Evolutionary conservation across 2,888 invertebrate genomes (phyloP).

Genomic region (Halictus ligatus): DNA sequence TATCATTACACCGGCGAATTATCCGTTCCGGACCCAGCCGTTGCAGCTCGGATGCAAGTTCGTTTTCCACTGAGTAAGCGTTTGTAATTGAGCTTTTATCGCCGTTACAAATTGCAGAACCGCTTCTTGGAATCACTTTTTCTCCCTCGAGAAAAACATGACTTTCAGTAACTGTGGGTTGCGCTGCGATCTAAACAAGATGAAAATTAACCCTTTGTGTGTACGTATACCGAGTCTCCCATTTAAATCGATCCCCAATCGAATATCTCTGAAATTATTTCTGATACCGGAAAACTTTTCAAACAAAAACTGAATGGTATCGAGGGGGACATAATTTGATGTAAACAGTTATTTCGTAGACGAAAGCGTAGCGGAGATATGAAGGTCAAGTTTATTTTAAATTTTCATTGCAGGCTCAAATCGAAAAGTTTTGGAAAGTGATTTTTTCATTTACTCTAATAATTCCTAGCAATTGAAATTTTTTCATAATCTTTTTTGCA

Average conservation of each 20-base stretch:
- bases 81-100: not conserved
- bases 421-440: too few relatives aligned
- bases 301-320: not conserved
- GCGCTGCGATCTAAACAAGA: not conserved
- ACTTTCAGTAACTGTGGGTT: not conserved
- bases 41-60: slow-evolving; percentile 90
- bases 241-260: not conserved
- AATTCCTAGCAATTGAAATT: too few relatives aligned
- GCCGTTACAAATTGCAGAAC: not conserved
- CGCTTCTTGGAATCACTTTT: not conserved
- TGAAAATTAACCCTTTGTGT: not conserved
- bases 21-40: slow-evolving; percentile 87
- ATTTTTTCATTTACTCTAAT: too few relatives aligned
- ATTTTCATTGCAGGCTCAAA: too few relatives aligned
- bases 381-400: too few relatives aligned
- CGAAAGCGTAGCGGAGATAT: too few relatives aligned
- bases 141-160: not conserved
- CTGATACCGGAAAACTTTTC: not conserved
- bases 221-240: not conserved
- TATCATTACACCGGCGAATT: slow-evolving; percentile 92
- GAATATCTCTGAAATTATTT: not conserved
- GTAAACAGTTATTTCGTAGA: too few relatives aligned
- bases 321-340: not conserved
- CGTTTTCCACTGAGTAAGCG: slow-evolving; percentile 92
- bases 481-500: too few relatives aligned